Evolutionary conservation across 2,888 invertebrate genomes (phyloP).

Genomic region (Brachylomia viminalis): DNA sequence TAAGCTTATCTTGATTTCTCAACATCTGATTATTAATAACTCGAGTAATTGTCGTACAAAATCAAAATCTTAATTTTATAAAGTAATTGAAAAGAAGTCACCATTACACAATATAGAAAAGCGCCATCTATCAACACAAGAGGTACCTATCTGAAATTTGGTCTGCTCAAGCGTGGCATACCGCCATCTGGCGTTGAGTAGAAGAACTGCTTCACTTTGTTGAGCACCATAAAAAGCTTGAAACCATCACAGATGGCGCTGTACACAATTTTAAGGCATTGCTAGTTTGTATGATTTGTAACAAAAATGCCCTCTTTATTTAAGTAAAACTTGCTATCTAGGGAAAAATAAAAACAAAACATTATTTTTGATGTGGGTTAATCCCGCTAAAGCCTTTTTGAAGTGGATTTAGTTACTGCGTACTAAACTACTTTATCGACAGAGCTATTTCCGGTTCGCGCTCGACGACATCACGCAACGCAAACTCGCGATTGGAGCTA

Average conservation of each 20-base stretch:
- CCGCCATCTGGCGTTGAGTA: conserved; percentile 43
- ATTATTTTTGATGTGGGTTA: conserved; percentile 1
- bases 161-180: fast-evolving
- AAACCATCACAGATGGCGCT: conserved; percentile 56
- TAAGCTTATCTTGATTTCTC: background rate
- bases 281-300: background rate
- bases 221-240: background rate
- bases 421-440: conserved; percentile 84
- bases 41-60: background rate
- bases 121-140: conserved; percentile 49
- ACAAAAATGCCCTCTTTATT: background rate
- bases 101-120: background rate
- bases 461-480: conserved; percentile 86
- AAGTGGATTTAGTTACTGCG: conserved; percentile 76
- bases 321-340: too few species aligned
- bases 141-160: conserved; percentile 11
- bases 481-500: conserved; percentile 81
- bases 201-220: conserved; percentile 6
- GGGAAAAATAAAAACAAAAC: background rate
- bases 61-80: background rate
- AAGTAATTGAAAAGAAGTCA: background rate
- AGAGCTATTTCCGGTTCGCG: conserved; percentile 85
- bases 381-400: conserved; percentile 32
- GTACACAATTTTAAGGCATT: background rate
- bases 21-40: background rate